phyloP scores from a whole-genome alignment of 2,888 invertebrate species.

The Chydorus sphaericus region DNA sequence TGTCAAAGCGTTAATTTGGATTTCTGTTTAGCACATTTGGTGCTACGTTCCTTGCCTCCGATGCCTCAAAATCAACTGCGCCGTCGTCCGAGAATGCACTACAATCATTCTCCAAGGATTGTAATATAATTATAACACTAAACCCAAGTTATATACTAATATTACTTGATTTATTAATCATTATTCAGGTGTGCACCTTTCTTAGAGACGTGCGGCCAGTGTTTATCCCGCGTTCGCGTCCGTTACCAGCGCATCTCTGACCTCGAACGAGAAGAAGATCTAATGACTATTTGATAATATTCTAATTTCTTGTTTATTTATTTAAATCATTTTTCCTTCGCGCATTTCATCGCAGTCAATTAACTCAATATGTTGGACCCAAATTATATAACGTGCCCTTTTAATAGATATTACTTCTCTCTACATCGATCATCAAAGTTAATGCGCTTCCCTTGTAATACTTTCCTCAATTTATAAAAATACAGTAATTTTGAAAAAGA shows the following conservation, averaged over 20 bases:
- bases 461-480: no score
- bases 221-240: conserved; percentile 44
- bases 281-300: conserved; percentile 2
- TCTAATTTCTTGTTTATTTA: background rate
- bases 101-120: conserved; percentile 42
- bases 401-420: no score
- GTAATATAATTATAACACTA: conserved; percentile 23
- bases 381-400: no score
- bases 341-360: background rate
- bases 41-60: conserved; percentile 50
- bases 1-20: no score
- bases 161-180: background rate
- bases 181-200: conserved; percentile 33
- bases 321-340: background rate
- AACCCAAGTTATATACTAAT: background rate
- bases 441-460: no score
- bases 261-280: conserved; percentile 8
- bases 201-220: conserved; percentile 43
- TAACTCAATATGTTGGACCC: no score
- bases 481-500: no score
- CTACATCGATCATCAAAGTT: no score
- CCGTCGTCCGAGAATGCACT: conserved; percentile 41
- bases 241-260: conserved; percentile 32
- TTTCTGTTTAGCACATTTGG: conserved; percentile 49
- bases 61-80: conserved; percentile 49